These are phyloP conservation scores for Sanderia malayensis DNA, from an alignment of 30 jellyfish, hydroid and myxozoan species.

Conservation along the genomic window DNA sequence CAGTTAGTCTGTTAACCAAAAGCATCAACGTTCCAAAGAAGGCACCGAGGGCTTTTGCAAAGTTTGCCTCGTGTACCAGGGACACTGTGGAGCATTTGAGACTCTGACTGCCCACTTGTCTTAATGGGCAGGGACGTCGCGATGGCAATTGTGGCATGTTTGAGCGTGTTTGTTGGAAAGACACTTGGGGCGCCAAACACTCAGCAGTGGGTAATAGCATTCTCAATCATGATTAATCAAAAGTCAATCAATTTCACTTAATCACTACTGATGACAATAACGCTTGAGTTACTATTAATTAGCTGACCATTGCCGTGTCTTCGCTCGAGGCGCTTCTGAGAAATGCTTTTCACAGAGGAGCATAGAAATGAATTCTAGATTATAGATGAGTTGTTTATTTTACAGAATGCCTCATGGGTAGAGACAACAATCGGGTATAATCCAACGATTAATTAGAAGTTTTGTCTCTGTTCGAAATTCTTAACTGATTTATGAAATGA, in stretches of 20 bases:
- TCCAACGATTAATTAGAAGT: constrained; percentile 1
- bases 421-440: neutral
- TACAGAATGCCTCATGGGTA: neutral
- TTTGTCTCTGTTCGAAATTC: neutral
- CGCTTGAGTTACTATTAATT: neutral
- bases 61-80: no score
- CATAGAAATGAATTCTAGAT: neutral
- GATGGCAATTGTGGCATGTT: no score
- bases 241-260: neutral
- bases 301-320: neutral
- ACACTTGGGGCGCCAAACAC: neutral
- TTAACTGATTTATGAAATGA: neutral
- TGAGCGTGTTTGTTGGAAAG: neutral
- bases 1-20: no score
- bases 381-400: neutral
- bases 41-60: no score
- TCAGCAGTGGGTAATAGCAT: neutral
- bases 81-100: no score
- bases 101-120: no score
- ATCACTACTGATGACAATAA: neutral
- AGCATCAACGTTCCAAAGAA: no score
- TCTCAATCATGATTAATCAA: neutral
- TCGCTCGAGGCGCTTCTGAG: neutral
- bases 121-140: no score
- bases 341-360: neutral